Percentiles rank a stretch among this genome's conserved stretches.
These are phyloP conservation scores for Corythucha ciliata DNA, from an alignment of 2,888 invertebrate species.

Conservation along the genomic window DNA sequence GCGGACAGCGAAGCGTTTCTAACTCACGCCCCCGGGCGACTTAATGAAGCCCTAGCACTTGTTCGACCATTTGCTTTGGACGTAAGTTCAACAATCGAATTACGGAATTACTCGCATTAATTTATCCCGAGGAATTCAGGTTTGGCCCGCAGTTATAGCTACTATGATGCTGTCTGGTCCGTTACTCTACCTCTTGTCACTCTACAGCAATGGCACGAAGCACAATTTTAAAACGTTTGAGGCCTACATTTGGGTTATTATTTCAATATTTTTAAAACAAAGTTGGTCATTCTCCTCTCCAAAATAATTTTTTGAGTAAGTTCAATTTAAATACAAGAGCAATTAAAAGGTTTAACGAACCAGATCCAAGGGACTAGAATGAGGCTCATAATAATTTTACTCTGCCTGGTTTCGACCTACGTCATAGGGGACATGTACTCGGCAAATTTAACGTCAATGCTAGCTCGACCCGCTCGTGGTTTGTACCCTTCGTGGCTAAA, in stretches of 20 bases:
- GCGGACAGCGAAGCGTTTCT: constrained; percentile 69
- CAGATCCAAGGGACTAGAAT: constrained; percentile 45
- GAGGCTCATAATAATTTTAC: constrained; percentile 56
- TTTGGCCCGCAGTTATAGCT: constrained; percentile 61
- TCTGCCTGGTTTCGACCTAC: constrained; percentile 66
- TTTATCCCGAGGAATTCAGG: constrained; percentile 45
- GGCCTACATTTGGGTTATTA: constrained; percentile 66
- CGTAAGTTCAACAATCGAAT: constrained; percentile 41
- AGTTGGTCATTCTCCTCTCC: constrained; percentile 44
- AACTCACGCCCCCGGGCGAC: constrained; percentile 60
- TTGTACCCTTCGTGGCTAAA: background rate
- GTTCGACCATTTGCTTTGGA: constrained; percentile 64
- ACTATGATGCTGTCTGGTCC: constrained; percentile 59
- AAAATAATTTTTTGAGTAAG: background rate
- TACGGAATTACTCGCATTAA: background rate
- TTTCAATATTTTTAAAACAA: constrained; percentile 60
- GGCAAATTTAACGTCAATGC: constrained; percentile 62
- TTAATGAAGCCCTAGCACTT: constrained; percentile 64
- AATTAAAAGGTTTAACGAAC: constrained; percentile 13
- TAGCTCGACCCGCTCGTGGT: constrained; percentile 60
- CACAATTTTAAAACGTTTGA: constrained; percentile 42
- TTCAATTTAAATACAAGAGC: background rate
- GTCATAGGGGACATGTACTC: constrained; percentile 71
- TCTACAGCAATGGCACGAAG: constrained; percentile 6
- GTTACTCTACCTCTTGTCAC: constrained; percentile 49